Evolutionary conservation across 2,113 vertebrate species (phyloP).

Genomic region (Pituophis catenifer): DNA sequence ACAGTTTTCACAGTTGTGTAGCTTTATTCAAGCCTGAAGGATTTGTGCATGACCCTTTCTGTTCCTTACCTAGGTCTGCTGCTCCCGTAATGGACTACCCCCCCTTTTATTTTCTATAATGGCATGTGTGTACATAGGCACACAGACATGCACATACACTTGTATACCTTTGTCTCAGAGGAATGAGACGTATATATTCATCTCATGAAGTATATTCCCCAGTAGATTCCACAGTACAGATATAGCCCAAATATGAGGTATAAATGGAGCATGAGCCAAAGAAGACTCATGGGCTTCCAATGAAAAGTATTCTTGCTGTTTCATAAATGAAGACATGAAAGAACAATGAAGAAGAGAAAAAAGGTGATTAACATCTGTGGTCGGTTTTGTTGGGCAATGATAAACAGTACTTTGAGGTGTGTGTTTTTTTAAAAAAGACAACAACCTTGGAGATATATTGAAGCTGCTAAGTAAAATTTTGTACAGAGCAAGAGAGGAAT

Average conservation of each 20-base stretch:
- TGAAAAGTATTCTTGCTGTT: background rate
- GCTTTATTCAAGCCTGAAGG: background rate
- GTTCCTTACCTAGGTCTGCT: background rate
- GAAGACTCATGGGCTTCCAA: background rate
- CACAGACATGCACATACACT: background rate
- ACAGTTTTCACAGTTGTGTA: background rate
- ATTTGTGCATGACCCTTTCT: background rate
- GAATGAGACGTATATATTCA: background rate
- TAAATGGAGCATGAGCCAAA: background rate
- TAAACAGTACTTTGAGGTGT: background rate
- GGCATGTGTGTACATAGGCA: background rate
- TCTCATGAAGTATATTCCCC: background rate
- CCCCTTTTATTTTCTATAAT: background rate
- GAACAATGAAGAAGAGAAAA: background rate
- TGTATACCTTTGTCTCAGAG: background rate
- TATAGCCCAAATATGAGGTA: background rate
- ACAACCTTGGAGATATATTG: background rate
- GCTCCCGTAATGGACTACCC: background rate
- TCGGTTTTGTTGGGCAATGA: background rate
- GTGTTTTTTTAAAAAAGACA: background rate
- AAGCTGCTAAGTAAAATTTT: constrained; percentile 3
- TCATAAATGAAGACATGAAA: background rate
- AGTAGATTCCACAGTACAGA: background rate
- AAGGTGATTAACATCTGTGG: background rate
- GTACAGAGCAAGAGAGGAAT: background rate